Evolutionary conservation across 2,113 vertebrate species (phyloP), one percentile per base, ranked within the genome.

Genomic region (Tenebrosternarchus preto): DNA sequence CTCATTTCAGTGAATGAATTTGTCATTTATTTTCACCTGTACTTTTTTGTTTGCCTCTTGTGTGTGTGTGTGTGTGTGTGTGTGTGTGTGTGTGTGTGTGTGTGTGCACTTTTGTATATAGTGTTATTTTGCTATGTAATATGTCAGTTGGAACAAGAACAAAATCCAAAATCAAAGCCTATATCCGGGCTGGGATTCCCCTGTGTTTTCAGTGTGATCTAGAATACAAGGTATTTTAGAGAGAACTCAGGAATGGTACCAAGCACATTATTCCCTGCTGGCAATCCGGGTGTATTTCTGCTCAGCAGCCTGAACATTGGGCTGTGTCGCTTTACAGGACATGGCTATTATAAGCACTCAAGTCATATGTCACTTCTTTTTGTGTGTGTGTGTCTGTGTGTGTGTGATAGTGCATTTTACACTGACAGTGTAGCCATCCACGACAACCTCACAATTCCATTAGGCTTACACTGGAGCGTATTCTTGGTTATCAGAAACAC

Each of bases 401-500:
- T 50, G 5, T 50, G 43, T 50, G 5, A 70, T 59, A 39, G 31
- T 78, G 66, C 29, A 59, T 68, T 59, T 43, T 22, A 24, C 27
- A 36, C 56, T 60, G 56, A 24, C 72, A 72, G 29, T 33, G 29
- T 57, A 76, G 63, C 81, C 77, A 80, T 55, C 43, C 73, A 68
- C n/a, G n/a, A 53, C 25, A 76, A 36, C 7, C 55, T 33, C 59
- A 15, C 31, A 68, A 50, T 72, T 80, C 76, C 76, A 80, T 80
- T 82, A 80, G 46, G 66, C 57, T 66, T 73, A 77, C 55, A 2
- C 27, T 46, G 20, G 57, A 56, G 55, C 69, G 66, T 43, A 68
- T 53, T 68, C 46, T 0, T 9, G 31, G 24, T 53, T 56, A 39
- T 31, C 53, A 15, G 53, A 15, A 72, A 53, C 39, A 33, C 70